Percentiles rank a stretch among this genome's conserved stretches.
phyloP scores from a whole-genome alignment of 2,113 vertebrate genomes.

The Agelaius tricolor region DNA sequence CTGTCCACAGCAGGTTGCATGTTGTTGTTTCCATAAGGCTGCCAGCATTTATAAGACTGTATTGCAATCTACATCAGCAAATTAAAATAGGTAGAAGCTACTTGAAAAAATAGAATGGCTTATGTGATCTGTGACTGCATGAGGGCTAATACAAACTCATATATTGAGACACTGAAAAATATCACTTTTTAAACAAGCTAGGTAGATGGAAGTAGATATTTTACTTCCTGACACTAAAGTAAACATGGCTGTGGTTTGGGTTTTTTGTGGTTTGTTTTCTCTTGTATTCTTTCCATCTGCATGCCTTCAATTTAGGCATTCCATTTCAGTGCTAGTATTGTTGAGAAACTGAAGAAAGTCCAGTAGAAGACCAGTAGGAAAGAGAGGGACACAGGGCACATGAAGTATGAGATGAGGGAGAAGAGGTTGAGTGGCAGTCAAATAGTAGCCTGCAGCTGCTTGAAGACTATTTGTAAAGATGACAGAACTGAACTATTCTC shows the following conservation, averaged over 20 bases:
- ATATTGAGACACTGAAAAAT: background rate
- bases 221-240: background rate
- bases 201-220: background rate
- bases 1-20: background rate
- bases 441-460: background rate
- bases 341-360: background rate
- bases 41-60: background rate
- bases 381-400: background rate
- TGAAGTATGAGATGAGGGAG: background rate
- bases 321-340: background rate
- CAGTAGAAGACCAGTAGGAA: background rate
- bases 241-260: fast-evolving
- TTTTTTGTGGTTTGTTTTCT: background rate
- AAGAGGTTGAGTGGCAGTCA: background rate
- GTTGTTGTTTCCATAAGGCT: background rate
- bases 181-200: fast-evolving
- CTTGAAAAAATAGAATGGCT: background rate
- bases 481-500: background rate
- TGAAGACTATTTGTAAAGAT: background rate
- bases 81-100: background rate
- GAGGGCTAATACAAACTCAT: background rate
- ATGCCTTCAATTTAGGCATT: background rate
- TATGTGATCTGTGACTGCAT: background rate
- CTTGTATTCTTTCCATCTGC: background rate
- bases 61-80: background rate